Evolutionary conservation across 2,113 vertebrate species (phyloP), one percentile per base, ranked within the genome.

Genomic region (Rafetus swinhoei): DNA sequence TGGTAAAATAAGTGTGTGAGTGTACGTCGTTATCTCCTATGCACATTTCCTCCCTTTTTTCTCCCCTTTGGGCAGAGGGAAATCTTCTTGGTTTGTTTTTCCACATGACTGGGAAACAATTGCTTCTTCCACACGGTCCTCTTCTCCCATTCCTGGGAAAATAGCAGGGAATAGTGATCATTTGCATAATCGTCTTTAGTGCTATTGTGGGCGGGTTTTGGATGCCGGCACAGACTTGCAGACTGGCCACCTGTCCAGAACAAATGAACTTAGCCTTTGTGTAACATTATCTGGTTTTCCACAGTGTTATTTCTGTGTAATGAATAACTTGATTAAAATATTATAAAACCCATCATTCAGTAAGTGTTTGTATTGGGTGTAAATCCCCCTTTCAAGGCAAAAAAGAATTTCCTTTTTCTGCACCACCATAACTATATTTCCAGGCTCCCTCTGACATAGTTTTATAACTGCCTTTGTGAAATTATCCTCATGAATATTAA

Each of bases 181-280:
- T 99, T 99, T 98, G 98, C 98, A 99, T 99, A 99, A 99, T 99
- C 98, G 84, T 98, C 98, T 99, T 98, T 98, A 97, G 97, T 92
- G 95, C 97, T 97, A 98, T 99, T 98, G 98, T 98, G 98, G 98
- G 98, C 69, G 97, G 98, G 97, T 90, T 97, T 97, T 93, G 97
- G 96, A 94, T 97, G 97, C 97, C 93, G 56, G 93, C 95, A 90
- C 69, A 53, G 97, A 97, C 95, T 82, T 95, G 97, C 97, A 96
- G 97, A 97, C 97, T 60, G 92, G 97, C 98, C 98, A 99, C 98
- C 98, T 99, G 98, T 98, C 98, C 98, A 98, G 96, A 98, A 98
- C 98, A 98, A 98, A 98, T 98, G 98, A 98, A 97, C 97, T 97
- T 89, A 82, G 97, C 96, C 97, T 98, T 98, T 98, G 97, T 98